Base-by-base conservation (phyloP, 2,797 vertebrate species). In the Tauraco hartlaubi region DNA sequence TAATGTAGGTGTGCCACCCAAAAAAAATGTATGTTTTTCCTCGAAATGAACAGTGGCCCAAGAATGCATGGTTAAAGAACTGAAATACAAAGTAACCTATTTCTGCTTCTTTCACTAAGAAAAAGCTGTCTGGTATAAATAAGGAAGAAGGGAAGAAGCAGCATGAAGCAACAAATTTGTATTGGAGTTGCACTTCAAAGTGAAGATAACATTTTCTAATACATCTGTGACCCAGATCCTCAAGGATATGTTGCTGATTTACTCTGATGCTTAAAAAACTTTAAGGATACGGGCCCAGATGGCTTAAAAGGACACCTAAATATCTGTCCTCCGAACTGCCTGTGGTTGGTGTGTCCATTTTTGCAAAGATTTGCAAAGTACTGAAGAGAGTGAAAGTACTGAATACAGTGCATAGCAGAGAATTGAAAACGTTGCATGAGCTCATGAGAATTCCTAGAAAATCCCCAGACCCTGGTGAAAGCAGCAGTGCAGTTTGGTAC, bases 101-200 rank as follows among this genome's bases (percentile, higher is more conserved):
- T 93, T 89, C 46, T 68, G 33, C 31, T 77, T 68, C 29, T 87
- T 86, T 85, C 69, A 54, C 31, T 43, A 44, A 61, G 25, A 71
- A 64, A 64, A 77, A 54, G 3, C 7, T 74, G n/a, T 73, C 46
- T 73, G 59, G 5, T 51, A 66, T 21, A 89, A 91, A 91, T 66
- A 88, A 81, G n/a, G 20, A 85, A 28, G 16, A 72, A 67, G 28
- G 21, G 26, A 84, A 80, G 18, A 6, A 89, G 56, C 54, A 77
- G 79, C 56, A 64, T 26, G 71, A 89, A 91, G 49, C 44, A 80
- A 90, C 61, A 68, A 56, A 81, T 88, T 66, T 83, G 43, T 54
- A 81, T 17, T 86, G 85, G 90, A 80, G 46, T 72, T 51, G 66
- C 23, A 75, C 79, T 91, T 94, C 69, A 90, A 90, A 95, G 82